Base-by-base conservation (phyloP, 2,888 invertebrate species). In the Nysson spinosus region DNA sequence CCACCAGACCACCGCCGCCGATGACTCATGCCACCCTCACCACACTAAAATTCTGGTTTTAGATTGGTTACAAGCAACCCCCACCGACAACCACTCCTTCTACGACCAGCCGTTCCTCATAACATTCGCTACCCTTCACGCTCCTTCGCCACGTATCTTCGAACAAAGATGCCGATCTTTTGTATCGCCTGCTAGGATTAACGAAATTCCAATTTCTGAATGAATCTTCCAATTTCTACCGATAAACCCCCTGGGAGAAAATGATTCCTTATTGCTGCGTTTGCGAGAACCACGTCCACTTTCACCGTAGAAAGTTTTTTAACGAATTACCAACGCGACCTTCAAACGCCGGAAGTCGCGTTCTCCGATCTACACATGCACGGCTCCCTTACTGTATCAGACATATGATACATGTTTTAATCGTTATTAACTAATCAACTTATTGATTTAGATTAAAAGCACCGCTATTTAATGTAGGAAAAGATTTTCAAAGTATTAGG, bases 1-100 rank as follows among this genome's bases (percentile, higher is more conserved):
- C 77, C 83, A 79, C 84, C 78, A 78, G 79, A 75, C 78, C 79
- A 56, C 64, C 68, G 77, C 68, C 75, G 68, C 64, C 49, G 67
- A 74, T 83, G 83, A 84, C 80, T 84, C 85, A 83, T 83, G 76
- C 80, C 80, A 82, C 82, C 83, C 81, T 80, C 79, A 75, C 57
- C 62, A 39, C 16, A 26, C 47, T 44, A n/a, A n/a, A n/a, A n/a
- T n/a, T 55, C 43, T 49, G 47, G 44, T 47, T 51, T 52, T n/a
- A n/a, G 57, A 71, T 71, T 71, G 71, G 71, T 55, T 51, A 47
- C 50, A 37, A 49, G 62, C 52, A 47, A 64, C 58, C 62, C 71
- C 65, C 65, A 51, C 69, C 47, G 44, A 17, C 2, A 1, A 3
- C 11, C 62, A 50, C 52, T 56, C 69, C 58, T 64, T 67, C 52